Percentiles rank a stretch among this genome's conserved stretches.
These are phyloP conservation scores for Cheilosia grossa DNA, from an alignment of 2,888 invertebrate genomes.

Conservation along the genomic window DNA sequence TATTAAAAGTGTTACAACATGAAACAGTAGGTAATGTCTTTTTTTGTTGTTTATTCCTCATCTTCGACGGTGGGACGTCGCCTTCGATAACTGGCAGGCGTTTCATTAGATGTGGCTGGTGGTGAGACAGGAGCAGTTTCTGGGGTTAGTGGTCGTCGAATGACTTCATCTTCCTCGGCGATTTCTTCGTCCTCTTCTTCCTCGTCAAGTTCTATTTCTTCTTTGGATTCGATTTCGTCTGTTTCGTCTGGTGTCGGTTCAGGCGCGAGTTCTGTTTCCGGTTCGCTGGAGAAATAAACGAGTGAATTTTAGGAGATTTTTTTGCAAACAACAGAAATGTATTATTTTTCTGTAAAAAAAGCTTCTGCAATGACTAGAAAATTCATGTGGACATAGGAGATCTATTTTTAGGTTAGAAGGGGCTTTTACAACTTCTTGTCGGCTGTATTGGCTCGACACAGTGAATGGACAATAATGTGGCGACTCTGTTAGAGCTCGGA, in stretches of 20 bases:
- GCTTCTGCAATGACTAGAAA: no score
- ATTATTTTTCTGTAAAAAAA: no score
- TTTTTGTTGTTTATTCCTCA: slow-evolving; percentile 52
- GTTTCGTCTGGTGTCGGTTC: slow-evolving; percentile 8
- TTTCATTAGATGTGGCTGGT: slow-evolving; percentile 10
- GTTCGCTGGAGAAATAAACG: slow-evolving; percentile 7
- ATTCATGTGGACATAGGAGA: background rate
- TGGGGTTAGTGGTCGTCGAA: slow-evolving; percentile 69
- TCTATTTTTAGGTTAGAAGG: no score
- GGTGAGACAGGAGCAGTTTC: slow-evolving; percentile 32
- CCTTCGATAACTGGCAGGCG: slow-evolving; percentile 41
- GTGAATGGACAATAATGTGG: no score
- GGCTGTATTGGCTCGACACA: no score
- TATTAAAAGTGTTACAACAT: slow-evolving; percentile 63
- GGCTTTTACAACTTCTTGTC: no score
- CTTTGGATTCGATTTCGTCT: slow-evolving; percentile 32
- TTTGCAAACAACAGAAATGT: no score
- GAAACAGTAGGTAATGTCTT: slow-evolving; percentile 58
- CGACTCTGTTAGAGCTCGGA: no score
- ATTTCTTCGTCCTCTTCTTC: slow-evolving; percentile 76
- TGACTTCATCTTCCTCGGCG: slow-evolving; percentile 75
- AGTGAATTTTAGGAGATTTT: background rate
- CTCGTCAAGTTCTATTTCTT: slow-evolving; percentile 55
- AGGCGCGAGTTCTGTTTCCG: slow-evolving; percentile 15
- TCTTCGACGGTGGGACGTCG: slow-evolving; percentile 58